Base-by-base conservation (phyloP, 2,797 vertebrate genomes). In the Pogoniulus pusillus region DNA sequence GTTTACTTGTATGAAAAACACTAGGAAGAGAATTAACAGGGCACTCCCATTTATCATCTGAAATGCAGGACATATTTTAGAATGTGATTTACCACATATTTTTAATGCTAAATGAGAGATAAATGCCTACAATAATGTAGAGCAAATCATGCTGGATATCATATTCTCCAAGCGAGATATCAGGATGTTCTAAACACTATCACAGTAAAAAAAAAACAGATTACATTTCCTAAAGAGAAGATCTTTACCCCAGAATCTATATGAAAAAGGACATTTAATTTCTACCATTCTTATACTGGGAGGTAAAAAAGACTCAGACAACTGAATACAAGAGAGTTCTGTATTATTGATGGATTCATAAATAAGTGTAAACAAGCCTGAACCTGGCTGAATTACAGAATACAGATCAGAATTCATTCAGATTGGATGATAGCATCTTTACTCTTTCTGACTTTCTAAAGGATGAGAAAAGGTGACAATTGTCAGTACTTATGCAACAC, bases 401-500 rank as follows among this genome's bases (percentile, higher is more conserved):
- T 27, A 90, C 29, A 89, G 89, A 89, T 68, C 82, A 93, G 22
- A 88, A 84, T 64, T 96, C 76, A 41, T 94, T 86, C 92, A 71
- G 59, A 74, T 66, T 88, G 65, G 78, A 62, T 83, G 85, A 93
- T 5, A 60, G 66, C 64, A 70, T 37, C 72, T 87, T 62, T 88
- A 87, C 73, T 83, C 60, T 78, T 86, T 89, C 59, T 71, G 87
- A 91, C 86, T 79, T 30, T 32, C n/a, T 32, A 82, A 95, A 73
- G 70, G 64, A 80, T 27, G n/a, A 63, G 64, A 93, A 89, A 94
- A 95, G 39, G 78, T 1, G 30, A 79, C 88, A 88, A 93, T 83
- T 89, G 80, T 88, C 82, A 87, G 41, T 79, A 87, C 84, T 94
- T 94, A 69, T 78, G 89, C 65, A 87, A 82, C 82, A 94, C 83